Evolutionary conservation across 2,888 invertebrate genomes (phyloP).

Genomic region (Idaea straminata): DNA sequence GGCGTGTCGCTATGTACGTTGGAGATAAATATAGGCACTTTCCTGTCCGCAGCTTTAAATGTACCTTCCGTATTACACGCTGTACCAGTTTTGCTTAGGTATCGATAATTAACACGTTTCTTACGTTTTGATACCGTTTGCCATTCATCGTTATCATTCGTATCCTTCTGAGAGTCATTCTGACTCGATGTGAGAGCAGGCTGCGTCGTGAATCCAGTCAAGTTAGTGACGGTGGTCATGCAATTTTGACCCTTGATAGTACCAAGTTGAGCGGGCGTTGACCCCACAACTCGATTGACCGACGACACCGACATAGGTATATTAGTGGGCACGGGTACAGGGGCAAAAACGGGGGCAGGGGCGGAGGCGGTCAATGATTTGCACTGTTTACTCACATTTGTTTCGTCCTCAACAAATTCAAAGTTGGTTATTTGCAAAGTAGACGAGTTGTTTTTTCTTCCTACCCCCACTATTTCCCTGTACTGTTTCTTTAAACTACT

Average conservation of each 20-base stretch:
- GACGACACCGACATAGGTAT: background rate
- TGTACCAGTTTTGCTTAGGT: constrained; percentile 12
- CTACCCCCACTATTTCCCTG: no score
- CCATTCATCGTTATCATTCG: constrained; percentile 1
- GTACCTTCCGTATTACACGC: constrained; percentile 11
- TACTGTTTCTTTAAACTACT: background rate
- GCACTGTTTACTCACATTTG: no score
- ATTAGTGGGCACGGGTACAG: no score
- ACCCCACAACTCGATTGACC: no score
- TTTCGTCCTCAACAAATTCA: background rate
- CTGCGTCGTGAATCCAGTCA: background rate
- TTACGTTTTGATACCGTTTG: constrained; percentile 4
- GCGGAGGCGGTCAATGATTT: no score
- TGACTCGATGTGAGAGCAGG: no score
- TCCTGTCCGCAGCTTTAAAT: constrained; percentile 29
- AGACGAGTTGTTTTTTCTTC: background rate
- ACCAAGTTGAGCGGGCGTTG: background rate
- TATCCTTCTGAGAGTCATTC: background rate
- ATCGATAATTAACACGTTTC: constrained; percentile 11
- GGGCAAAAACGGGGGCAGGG: no score
- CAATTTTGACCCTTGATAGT: no score
- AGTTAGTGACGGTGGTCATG: no score
- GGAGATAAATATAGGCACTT: constrained; percentile 29
- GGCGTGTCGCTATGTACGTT: constrained; percentile 26
- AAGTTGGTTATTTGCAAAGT: background rate